Evolutionary conservation across 2,113 vertebrate genomes (phyloP).

Genomic region (Nyctibius bracteatus): DNA sequence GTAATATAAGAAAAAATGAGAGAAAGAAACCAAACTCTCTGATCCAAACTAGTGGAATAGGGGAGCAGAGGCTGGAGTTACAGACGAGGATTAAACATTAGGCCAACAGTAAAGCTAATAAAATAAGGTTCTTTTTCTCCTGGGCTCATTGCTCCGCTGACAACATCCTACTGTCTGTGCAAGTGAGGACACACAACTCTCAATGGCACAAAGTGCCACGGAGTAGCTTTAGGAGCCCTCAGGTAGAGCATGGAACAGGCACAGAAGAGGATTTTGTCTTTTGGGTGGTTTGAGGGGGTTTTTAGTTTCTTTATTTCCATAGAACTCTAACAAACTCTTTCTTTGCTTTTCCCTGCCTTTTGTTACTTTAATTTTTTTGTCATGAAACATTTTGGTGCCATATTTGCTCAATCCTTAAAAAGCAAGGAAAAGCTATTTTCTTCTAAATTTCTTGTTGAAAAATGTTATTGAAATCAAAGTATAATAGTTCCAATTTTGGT

Average conservation of each 20-base stretch:
- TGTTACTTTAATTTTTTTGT: background rate
- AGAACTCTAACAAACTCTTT: background rate
- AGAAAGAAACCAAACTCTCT: background rate
- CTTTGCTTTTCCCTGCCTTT: background rate
- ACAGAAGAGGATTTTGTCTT: background rate
- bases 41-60: background rate
- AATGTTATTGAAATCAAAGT: background rate
- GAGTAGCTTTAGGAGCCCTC: background rate
- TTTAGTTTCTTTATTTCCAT: background rate
- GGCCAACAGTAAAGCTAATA: background rate
- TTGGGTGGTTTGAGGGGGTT: accelerated
- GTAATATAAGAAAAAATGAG: background rate
- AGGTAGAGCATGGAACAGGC: background rate
- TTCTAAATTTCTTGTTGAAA: background rate
- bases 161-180: background rate
- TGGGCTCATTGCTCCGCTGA: background rate
- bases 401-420: background rate
- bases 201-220: background rate
- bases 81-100: background rate
- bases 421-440: background rate
- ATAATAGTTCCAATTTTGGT: background rate
- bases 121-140: background rate
- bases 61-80: background rate
- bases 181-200: background rate
- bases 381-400: background rate